These are phyloP conservation scores for Calephelis perditalis DNA, from an alignment of 2,888 invertebrate genomes.

Conservation along the genomic window DNA sequence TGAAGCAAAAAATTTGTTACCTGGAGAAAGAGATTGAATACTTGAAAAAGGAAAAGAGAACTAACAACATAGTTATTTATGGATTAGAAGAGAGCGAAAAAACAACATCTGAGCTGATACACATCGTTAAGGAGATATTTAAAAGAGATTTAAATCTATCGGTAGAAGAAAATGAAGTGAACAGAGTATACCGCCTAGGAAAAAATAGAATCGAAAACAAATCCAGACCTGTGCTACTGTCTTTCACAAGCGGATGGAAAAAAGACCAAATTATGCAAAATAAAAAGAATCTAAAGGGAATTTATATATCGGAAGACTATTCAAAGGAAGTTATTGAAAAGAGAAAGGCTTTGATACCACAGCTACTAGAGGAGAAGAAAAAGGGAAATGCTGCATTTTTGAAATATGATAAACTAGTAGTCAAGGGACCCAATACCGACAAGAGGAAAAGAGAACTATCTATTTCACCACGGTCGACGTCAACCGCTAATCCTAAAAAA, in stretches of 20 bases:
- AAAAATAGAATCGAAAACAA: conserved; percentile 3
- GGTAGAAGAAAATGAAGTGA: background rate
- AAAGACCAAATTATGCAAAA: conserved; percentile 1
- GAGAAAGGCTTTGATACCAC: background rate
- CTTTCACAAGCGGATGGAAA: background rate
- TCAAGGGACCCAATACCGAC: background rate
- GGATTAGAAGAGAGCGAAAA: conserved; percentile 1
- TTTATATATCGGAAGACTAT: background rate
- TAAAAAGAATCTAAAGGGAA: conserved; percentile 3
- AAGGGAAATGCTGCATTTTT: background rate
- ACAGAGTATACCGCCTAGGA: background rate
- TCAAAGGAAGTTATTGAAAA: conserved; percentile 5
- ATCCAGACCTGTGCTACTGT: background rate
- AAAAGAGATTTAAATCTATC: conserved; percentile 1
- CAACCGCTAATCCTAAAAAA: background rate
- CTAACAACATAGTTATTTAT: background rate
- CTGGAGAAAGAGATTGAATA: background rate
- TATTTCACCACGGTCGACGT: background rate
- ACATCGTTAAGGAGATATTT: background rate
- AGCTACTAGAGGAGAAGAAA: conserved; percentile 9
- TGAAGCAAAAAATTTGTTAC: background rate
- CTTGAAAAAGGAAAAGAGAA: background rate
- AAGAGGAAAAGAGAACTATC: conserved; percentile 1
- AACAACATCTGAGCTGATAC: background rate
- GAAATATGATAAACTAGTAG: conserved; percentile 6